Conservation (phyloP, 2,797 vertebrate species). For the Anguilla anguilla region DNA sequence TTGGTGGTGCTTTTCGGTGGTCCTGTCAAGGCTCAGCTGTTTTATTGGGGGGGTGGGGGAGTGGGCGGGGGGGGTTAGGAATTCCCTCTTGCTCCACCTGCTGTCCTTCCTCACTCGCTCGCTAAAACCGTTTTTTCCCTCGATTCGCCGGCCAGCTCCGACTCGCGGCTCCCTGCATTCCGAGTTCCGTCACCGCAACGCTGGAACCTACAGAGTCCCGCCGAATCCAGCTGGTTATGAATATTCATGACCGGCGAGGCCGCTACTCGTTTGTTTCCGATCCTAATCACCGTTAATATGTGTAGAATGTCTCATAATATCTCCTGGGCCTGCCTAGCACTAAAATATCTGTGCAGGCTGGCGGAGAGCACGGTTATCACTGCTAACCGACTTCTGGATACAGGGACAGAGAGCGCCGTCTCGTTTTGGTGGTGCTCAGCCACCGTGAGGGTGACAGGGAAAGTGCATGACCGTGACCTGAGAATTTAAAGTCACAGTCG, state of each 20-base stretch:
- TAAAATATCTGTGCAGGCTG: neutral
- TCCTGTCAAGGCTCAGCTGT: neutral
- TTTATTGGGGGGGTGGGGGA: neutral
- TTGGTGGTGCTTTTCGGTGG: neutral
- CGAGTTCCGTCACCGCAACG: neutral
- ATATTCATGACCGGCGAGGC: neutral
- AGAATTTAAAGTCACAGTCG: neutral
- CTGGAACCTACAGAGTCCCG: neutral
- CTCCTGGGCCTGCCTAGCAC: neutral
- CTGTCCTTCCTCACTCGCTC: neutral
- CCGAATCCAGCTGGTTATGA: neutral
- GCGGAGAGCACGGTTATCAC: neutral
- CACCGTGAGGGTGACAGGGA: neutral
- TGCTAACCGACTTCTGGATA: neutral
- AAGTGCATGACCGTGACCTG: neutral
- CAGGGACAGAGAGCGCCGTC: neutral
- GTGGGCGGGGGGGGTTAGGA: neutral
- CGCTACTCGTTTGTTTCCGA: neutral
- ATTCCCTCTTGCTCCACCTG: neutral
- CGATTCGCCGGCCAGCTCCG: neutral
- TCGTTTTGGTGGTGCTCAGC: neutral
- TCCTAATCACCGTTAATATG: constrained; percentile 10
- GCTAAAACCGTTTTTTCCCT: neutral
- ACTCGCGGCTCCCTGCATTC: neutral
- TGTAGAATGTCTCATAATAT: constrained; percentile 3